These are phyloP conservation scores for Scolanthus callimorphus DNA, from an alignment of 92 coral and sea anemone species.

Conservation along the genomic window DNA sequence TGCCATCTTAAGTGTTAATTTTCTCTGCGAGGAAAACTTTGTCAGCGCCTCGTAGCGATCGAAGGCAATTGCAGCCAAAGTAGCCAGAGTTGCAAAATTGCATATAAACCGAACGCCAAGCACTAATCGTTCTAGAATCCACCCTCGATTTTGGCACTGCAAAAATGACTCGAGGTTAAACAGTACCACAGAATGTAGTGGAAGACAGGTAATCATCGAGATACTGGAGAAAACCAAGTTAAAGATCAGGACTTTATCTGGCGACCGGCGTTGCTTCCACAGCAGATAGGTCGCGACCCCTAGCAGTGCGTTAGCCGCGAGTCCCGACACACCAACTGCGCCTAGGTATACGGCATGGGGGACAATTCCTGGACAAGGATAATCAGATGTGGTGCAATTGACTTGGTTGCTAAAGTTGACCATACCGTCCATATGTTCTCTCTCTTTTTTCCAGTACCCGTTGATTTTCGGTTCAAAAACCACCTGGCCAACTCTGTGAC, in stretches of 20 bases:
- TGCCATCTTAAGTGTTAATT: slow-evolving; percentile 2
- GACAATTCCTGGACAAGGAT: neutral
- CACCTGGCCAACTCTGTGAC: no score
- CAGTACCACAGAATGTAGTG: neutral
- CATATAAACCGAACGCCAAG: neutral
- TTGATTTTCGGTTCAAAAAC: no score
- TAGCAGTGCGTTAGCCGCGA: neutral
- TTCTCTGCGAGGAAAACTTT: slow-evolving; percentile 20
- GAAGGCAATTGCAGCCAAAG: slow-evolving; percentile 7
- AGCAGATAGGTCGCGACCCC: neutral
- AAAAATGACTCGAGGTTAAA: neutral
- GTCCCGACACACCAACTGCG: neutral
- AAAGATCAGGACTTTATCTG: slow-evolving; percentile 8
- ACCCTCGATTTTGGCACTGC: neutral
- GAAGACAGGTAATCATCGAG: neutral
- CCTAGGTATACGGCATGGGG: neutral
- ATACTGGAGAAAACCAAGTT: neutral
- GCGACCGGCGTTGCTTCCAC: slow-evolving; percentile 9
- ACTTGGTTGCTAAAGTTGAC: no score
- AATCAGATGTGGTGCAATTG: no score
- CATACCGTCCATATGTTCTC: no score
- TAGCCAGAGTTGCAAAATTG: neutral
- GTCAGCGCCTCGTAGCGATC: slow-evolving; percentile 27
- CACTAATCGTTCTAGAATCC: neutral
- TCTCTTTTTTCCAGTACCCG: no score